Evolutionary conservation across 2,113 vertebrate species (phyloP).

Genomic region (Misgurnus anguillicaudatus): DNA sequence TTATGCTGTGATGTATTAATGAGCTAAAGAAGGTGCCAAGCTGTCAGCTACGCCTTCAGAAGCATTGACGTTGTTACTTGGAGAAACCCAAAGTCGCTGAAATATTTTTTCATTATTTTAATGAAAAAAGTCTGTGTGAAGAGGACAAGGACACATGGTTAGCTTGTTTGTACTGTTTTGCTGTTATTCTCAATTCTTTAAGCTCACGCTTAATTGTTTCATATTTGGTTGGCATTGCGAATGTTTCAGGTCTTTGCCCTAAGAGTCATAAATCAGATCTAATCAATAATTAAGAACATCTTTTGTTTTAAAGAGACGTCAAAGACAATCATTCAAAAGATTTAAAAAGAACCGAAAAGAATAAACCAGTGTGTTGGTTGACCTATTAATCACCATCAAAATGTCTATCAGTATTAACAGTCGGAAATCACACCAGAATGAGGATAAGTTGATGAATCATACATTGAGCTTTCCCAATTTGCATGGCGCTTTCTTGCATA

Average conservation of each 20-base stretch:
- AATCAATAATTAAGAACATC: background rate
- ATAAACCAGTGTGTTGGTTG: background rate
- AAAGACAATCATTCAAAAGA: background rate
- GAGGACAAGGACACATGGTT: background rate
- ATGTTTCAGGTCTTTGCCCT: background rate
- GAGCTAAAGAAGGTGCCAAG: constrained; percentile 36
- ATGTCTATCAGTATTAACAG: constrained; percentile 9
- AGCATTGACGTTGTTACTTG: constrained; percentile 10
- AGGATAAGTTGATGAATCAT: constrained; percentile 1
- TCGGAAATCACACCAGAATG: background rate
- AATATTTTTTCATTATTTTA: background rate
- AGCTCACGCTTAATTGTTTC: background rate
- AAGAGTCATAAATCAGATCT: constrained; percentile 1
- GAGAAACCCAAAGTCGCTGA: background rate
- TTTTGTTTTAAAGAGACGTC: background rate
- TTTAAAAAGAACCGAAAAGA: background rate
- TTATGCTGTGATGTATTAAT: constrained; percentile 49
- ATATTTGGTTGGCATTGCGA: background rate
- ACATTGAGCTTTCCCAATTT: constrained; percentile 18
- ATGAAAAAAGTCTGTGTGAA: too few relatives aligned
- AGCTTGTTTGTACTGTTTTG: background rate
- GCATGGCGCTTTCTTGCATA: background rate
- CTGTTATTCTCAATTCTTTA: background rate
- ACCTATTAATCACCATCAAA: constrained; percentile 12
- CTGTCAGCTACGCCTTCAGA: constrained; percentile 33